phyloP scores from a whole-genome alignment of 53 echinoderm and acorn worm genomes.

The Holothuria leucospilota region DNA sequence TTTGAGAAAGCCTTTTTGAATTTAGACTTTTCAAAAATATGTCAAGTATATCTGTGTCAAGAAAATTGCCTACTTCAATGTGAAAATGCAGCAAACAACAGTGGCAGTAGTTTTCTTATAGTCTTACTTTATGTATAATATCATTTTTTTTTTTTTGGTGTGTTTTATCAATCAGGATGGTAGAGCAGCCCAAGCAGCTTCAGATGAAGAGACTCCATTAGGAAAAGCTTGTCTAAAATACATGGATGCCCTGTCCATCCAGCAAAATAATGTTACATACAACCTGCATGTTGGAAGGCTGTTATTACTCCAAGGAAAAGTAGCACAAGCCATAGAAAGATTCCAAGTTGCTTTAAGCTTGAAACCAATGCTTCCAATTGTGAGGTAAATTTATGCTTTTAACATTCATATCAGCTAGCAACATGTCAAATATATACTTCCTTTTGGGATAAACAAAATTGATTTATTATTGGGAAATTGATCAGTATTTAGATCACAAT shows the following conservation, averaged over 20 bases:
- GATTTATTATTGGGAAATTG: too few species aligned
- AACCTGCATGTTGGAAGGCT: constrained; percentile 90
- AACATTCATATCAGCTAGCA: not conserved
- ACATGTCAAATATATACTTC: not conserved
- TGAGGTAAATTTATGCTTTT: constrained; percentile 52
- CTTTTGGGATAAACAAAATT: too few species aligned
- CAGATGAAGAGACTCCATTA: constrained; percentile 83
- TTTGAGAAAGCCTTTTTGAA: too few species aligned
- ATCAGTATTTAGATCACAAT: too few species aligned
- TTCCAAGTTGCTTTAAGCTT: constrained; percentile 87
- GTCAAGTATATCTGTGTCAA: too few species aligned
- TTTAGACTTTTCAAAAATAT: too few species aligned
- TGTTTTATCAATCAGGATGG: constrained; percentile 66
- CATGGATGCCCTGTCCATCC: constrained; percentile 85
- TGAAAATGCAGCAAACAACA: too few species aligned
- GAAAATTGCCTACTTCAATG: too few species aligned
- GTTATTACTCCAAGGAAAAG: constrained; percentile 83
- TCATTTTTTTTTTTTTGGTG: too few species aligned
- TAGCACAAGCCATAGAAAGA: constrained; percentile 74
- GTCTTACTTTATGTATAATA: too few species aligned
- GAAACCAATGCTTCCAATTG: constrained; percentile 75
- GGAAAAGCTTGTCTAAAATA: constrained; percentile 94
- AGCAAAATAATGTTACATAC: constrained; percentile 87
- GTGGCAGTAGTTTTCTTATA: too few species aligned
- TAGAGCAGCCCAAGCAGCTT: constrained; percentile 87